These are phyloP conservation scores for Halcyon chelicuti DNA, from an alignment of 2,797 vertebrate species.

Conservation along the genomic window DNA sequence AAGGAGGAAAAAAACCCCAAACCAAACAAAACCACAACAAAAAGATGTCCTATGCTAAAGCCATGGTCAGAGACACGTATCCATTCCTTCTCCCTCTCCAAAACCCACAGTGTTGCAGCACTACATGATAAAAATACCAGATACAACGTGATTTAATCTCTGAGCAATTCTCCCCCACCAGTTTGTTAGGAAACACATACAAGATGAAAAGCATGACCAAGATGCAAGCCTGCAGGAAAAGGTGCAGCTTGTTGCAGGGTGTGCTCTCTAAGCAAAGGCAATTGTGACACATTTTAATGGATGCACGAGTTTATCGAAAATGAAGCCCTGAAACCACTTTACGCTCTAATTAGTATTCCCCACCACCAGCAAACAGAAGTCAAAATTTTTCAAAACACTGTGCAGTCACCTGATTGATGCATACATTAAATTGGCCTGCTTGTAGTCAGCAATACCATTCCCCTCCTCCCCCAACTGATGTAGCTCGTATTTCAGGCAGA, in stretches of 20 bases:
- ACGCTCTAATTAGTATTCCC: background rate
- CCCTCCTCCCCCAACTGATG: background rate
- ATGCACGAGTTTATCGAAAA: background rate
- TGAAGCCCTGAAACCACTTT: background rate
- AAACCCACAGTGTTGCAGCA: background rate
- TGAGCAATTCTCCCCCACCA: background rate
- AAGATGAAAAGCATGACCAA: constrained; percentile 4
- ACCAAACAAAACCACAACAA: background rate
- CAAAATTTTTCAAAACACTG: background rate
- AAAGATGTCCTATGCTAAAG: background rate
- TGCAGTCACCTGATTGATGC: background rate
- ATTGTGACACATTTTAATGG: background rate
- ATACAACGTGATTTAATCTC: background rate
- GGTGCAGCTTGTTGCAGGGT: background rate
- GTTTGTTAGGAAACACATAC: background rate
- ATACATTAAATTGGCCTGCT: background rate
- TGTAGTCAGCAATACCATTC: background rate
- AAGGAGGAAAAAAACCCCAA: background rate
- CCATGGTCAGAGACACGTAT: background rate
- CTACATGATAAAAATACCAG: background rate
- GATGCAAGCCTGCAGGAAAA: background rate
- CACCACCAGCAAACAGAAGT: background rate
- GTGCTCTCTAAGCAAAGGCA: background rate
- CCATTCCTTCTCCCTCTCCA: background rate
- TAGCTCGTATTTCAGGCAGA: background rate